Conservation (phyloP, 2,113 vertebrate genomes). For the Daubentonia madagascariensis region DNA sequence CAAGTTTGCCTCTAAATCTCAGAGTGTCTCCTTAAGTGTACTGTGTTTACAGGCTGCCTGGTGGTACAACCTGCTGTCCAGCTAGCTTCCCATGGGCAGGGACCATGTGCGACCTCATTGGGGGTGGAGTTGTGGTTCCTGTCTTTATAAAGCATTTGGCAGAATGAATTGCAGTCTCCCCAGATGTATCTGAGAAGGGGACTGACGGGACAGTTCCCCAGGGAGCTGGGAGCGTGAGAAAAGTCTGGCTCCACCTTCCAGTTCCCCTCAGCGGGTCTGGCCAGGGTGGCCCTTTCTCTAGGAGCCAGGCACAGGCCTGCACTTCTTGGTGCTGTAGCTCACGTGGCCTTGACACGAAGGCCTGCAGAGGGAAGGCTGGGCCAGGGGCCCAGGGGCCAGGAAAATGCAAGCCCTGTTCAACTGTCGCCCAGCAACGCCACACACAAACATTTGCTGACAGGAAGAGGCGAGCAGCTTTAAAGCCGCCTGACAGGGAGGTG, state of each 20-base stretch:
- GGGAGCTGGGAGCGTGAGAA: slow-evolving; percentile 48
- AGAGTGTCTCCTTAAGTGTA: not conserved
- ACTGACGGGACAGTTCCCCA: not conserved
- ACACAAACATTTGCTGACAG: slow-evolving; percentile 78
- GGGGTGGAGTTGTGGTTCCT: not conserved
- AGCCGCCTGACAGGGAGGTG: slow-evolving; percentile 71
- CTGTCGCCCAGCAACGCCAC: slow-evolving; percentile 68
- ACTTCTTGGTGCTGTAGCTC: not conserved
- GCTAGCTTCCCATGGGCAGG: not conserved
- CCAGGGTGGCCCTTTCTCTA: not conserved
- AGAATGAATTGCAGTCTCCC: not conserved
- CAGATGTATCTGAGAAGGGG: not conserved
- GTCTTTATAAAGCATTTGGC: not conserved
- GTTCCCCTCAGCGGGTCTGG: not conserved
- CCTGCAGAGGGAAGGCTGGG: not conserved
- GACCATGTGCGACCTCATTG: not conserved
- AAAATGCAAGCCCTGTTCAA: slow-evolving; percentile 56
- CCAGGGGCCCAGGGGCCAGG: slow-evolving; percentile 10
- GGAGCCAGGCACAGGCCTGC: not conserved
- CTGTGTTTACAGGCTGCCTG: not conserved
- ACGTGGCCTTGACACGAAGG: not conserved
- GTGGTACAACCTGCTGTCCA: not conserved
- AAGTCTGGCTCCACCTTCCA: not conserved
- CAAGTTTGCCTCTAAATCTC: not conserved
- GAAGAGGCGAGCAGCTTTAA: slow-evolving; percentile 63